phyloP scores from a whole-genome alignment of 2,797 vertebrate genomes.

The Pseudochirops cupreus region DNA sequence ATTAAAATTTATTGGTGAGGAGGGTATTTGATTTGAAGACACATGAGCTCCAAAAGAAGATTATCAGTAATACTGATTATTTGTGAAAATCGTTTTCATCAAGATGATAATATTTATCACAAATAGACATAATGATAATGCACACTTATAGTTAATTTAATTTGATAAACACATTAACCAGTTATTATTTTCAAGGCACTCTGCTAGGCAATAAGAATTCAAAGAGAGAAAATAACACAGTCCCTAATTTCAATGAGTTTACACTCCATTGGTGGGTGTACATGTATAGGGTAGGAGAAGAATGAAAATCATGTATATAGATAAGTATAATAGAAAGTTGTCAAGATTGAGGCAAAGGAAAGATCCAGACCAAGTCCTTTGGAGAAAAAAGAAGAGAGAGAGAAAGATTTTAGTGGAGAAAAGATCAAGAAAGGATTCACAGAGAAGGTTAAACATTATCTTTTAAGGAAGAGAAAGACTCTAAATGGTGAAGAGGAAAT shows the following conservation, averaged over 20 bases:
- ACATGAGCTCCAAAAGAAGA: not conserved
- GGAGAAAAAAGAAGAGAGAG: not conserved
- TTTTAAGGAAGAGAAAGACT: not conserved
- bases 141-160: not conserved
- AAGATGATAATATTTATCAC: not conserved
- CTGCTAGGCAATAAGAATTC: not conserved
- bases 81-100: not conserved
- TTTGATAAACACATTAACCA: not conserved
- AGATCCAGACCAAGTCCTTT: not conserved
- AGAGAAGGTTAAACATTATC: not conserved
- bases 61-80: not conserved
- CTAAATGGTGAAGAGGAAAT: not conserved
- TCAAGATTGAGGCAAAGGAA: not conserved
- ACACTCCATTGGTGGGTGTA: not conserved
- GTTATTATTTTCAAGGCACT: not conserved
- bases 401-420: not conserved
- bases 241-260: not conserved
- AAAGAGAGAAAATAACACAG: not conserved
- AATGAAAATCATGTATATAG: not conserved
- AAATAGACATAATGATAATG: not conserved
- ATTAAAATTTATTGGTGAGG: not conserved
- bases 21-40: not conserved
- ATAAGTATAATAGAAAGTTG: not conserved
- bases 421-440: not conserved
- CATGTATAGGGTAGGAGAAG: not conserved